phyloP scores from a whole-genome alignment of 1,140 invertebrate genomes.

The Apis cerana region DNA sequence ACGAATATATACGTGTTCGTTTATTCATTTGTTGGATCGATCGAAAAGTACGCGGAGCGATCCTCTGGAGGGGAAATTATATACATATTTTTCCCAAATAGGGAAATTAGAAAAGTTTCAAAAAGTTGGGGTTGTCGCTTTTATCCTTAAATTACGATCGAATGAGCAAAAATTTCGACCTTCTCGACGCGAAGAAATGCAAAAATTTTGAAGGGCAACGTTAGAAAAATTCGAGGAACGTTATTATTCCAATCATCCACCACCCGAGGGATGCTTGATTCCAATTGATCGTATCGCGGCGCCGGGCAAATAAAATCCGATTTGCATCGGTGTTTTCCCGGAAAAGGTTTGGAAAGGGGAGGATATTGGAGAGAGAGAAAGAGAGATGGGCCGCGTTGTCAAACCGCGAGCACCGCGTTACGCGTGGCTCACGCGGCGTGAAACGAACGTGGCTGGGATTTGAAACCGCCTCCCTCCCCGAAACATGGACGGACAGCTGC shows the following conservation, averaged over 20 bases:
- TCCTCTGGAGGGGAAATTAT: too few species aligned
- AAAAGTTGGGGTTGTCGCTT: too few species aligned
- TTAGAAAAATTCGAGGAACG: too few species aligned
- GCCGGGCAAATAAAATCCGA: slow-evolving; percentile 19
- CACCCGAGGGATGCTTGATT: neutral
- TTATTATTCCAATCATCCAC: neutral
- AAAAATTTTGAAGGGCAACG: too few species aligned
- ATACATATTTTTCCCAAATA: too few species aligned
- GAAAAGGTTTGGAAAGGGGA: neutral
- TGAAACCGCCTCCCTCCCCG: neutral
- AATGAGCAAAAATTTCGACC: too few species aligned
- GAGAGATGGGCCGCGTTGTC: neutral
- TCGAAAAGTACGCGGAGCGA: too few species aligned
- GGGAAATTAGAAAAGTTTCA: too few species aligned
- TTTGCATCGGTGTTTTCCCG: slow-evolving; percentile 36
- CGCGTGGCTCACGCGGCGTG: slow-evolving; percentile 22
- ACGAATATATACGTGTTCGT: too few species aligned
- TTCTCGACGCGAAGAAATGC: too few species aligned
- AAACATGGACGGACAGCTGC: slow-evolving; percentile 12
- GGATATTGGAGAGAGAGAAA: neutral
- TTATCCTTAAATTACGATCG: too few species aligned
- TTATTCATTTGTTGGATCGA: too few species aligned
- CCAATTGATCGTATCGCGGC: neutral
- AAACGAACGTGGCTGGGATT: slow-evolving; percentile 17
- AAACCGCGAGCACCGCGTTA: slow-evolving; percentile 25